Conservation (phyloP, 2,113 vertebrate species). For the Sporophila hypoxantha region DNA sequence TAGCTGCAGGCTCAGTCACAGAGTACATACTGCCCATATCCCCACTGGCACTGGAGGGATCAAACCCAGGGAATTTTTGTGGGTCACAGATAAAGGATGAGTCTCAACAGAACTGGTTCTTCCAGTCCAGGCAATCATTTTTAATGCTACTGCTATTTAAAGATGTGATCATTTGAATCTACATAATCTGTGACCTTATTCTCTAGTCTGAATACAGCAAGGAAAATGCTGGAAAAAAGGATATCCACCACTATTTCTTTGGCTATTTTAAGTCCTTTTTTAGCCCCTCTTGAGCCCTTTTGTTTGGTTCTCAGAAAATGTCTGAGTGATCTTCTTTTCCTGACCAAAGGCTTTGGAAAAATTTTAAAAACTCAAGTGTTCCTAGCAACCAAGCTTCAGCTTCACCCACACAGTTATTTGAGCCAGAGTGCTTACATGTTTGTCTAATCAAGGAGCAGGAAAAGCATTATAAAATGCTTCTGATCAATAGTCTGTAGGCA, state of each 20-base stretch:
- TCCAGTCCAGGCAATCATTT: not conserved
- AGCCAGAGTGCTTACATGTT: not conserved
- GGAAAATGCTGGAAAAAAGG: not conserved
- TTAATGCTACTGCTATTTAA: not conserved
- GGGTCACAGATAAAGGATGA: not conserved
- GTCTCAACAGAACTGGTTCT: not conserved
- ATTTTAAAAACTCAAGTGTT: not conserved
- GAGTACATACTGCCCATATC: not conserved
- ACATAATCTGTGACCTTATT: not conserved
- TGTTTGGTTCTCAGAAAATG: not conserved
- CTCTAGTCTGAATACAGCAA: not conserved
- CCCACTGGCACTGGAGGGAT: rapidly evolving
- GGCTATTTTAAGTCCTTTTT: not conserved
- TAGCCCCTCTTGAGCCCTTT: not conserved
- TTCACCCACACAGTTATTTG: not conserved
- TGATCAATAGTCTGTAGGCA: constrained; percentile 25
- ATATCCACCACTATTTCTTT: not conserved
- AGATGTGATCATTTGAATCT: not conserved
- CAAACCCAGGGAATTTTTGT: not conserved
- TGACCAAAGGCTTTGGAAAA: not conserved
- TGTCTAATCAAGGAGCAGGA: not conserved
- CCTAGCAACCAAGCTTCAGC: not conserved
- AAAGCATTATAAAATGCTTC: not conserved
- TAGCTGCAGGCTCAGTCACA: not conserved
- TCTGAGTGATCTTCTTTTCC: not conserved